Conservation (phyloP, 2,113 vertebrate genomes). For the Menura novaehollandiae region DNA sequence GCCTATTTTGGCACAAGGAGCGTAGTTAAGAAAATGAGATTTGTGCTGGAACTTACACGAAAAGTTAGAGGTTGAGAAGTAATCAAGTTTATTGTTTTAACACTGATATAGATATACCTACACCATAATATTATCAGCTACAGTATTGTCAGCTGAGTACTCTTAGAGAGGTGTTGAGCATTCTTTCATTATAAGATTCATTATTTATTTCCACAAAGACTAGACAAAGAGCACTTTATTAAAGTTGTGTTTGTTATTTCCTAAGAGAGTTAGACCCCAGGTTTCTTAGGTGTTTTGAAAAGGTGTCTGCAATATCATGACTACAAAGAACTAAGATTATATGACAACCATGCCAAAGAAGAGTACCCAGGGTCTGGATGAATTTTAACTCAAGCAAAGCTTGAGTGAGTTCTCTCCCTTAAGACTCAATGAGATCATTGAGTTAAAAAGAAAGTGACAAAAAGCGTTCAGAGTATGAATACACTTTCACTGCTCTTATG, state of each 20-base stretch:
- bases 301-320: background rate
- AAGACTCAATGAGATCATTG: background rate
- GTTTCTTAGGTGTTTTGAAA: background rate
- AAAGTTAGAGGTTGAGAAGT: background rate
- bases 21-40: background rate
- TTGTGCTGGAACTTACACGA: background rate
- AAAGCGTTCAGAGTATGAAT: background rate
- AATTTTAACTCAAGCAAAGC: background rate
- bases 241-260: background rate
- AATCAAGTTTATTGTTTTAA: background rate
- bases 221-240: background rate
- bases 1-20: background rate
- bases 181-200: background rate
- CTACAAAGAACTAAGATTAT: background rate
- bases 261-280: background rate
- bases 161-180: background rate
- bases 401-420: background rate
- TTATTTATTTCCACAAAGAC: background rate
- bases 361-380: background rate
- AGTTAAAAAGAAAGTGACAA: background rate
- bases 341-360: background rate
- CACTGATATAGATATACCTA: background rate
- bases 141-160: background rate
- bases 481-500: background rate
- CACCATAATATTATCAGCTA: background rate